Evolutionary conservation across 2,888 invertebrate genomes (phyloP), one percentile per base, ranked within the genome.

Genomic region (Macrostomum cliftonense): DNA sequence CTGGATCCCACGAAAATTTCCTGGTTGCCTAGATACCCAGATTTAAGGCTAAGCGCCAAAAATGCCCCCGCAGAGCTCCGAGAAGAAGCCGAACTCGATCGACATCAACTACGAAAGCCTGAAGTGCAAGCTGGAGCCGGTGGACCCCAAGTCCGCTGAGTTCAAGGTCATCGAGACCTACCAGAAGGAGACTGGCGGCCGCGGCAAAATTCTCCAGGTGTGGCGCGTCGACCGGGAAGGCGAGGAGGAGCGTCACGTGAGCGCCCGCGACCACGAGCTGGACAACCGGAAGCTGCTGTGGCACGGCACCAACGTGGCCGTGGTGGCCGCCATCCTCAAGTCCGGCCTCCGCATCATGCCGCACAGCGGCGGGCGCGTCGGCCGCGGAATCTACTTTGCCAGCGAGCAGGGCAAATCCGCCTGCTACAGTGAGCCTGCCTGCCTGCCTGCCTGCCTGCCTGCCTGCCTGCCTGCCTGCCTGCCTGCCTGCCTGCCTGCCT

Each of bases 261-360:
- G 62, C 53, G 53, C 55, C 43, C 55, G 19, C 9, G 67, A 71
- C 54, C 60, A 69, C 36, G 54, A 58, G 16, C 48, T 70, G 12
- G 53, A 51, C 1, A 59, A 71, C 53, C 58, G 71, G 12, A 71
- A 71, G 54, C 57, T 72, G 39, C 56, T 72, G 47, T 72, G 72
- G 72, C 71, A 72, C 55, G 72, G 72, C 13, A 72, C 72, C 13
- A 70, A 62, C 55, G 69, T 72, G 14, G 72, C 72, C 19, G 72
- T 72, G 12, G 72, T 72, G 49, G 70, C 70, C 2, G 72, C 72
- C 55, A 72, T 72, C 52, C 58, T 71, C 53, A 69, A 71, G 53
- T 60, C 63, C 46, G 72, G 72, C 2, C 59, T 72, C n/a, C 61
- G 72, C 12, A 72, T 72, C 50, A 72, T 72, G 71, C 72, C 72